phyloP scores from a whole-genome alignment of 2,888 invertebrate genomes.

The Tachina lurida region DNA sequence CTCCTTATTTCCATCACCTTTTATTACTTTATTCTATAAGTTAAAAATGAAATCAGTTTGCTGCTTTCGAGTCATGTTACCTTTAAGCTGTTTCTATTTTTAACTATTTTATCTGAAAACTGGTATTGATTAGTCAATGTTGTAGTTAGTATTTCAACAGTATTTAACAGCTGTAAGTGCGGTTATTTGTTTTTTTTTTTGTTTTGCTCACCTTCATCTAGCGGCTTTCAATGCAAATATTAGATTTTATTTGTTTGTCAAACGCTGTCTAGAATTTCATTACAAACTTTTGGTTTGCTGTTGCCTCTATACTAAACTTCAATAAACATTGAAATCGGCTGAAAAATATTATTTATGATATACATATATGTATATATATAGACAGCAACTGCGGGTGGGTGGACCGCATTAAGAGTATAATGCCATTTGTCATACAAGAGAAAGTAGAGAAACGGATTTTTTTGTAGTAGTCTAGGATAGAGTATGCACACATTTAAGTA shows the following conservation, averaged over 20 bases:
- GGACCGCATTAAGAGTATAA: background rate
- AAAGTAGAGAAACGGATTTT: conserved; percentile 3
- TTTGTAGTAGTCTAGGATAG: background rate
- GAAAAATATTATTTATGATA: background rate
- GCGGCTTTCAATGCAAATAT: conserved; percentile 23
- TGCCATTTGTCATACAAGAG: background rate
- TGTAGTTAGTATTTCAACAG: conserved; percentile 13
- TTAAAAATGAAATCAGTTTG: conserved; percentile 2
- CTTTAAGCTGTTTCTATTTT: conserved; percentile 18
- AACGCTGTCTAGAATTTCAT: conserved; percentile 45
- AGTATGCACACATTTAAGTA: too few species aligned
- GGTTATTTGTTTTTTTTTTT: conserved; percentile 13
- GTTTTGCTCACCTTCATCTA: background rate
- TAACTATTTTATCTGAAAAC: conserved; percentile 28
- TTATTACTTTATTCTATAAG: background rate
- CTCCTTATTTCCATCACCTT: background rate
- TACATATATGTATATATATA: too few species aligned
- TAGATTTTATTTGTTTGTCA: conserved; percentile 27
- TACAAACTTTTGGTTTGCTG: background rate
- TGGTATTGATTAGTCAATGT: conserved; percentile 36
- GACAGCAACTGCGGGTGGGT: conserved; percentile 10
- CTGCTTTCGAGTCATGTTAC: conserved; percentile 6
- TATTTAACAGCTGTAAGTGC: conserved; percentile 34
- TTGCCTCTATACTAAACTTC: background rate
- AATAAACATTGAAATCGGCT: conserved; percentile 9